Evolutionary conservation across 2,113 vertebrate species (phyloP).

Genomic region (Kryptolebias marmoratus): DNA sequence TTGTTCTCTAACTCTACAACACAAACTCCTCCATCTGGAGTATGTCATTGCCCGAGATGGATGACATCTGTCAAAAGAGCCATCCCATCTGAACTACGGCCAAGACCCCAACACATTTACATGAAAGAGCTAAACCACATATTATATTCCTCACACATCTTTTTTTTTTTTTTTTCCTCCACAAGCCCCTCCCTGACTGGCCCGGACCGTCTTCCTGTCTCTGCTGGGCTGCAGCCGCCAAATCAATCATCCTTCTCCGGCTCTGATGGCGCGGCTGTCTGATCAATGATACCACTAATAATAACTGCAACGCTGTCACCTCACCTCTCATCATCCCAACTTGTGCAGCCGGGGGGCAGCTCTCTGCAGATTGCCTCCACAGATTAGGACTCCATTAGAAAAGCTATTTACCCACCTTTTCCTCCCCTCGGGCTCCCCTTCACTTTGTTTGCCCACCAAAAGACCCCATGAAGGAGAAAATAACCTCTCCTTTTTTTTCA

Average conservation of each 20-base stretch:
- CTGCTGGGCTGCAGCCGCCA: conserved; percentile 57
- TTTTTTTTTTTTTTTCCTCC: neutral
- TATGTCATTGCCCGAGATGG: conserved; percentile 25
- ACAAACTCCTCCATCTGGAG: conserved; percentile 39
- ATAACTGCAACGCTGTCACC: conserved; percentile 80
- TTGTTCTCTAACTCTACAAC: conserved; percentile 19
- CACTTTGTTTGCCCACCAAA: conserved; percentile 77
- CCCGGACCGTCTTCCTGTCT: conserved; percentile 58
- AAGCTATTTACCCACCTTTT: conserved; percentile 78
- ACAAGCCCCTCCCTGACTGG: conserved; percentile 32
- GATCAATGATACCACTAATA: conserved; percentile 86
- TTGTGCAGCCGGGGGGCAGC: conserved; percentile 73
- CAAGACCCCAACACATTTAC: conserved; percentile 40
- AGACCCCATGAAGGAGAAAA: conserved; percentile 59
- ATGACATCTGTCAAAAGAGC: conserved; percentile 48
- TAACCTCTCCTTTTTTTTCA: conserved; percentile 62
- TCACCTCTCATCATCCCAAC: conserved; percentile 72
- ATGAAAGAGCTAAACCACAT: conserved; percentile 25
- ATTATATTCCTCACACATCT: conserved; percentile 1
- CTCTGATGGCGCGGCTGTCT: conserved; percentile 65
- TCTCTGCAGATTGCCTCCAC: conserved; percentile 78
- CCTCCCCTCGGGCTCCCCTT: conserved; percentile 68
- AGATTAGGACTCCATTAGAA: conserved; percentile 83
- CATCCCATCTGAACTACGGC: conserved; percentile 45
- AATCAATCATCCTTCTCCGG: conserved; percentile 78